Evolutionary conservation across 2,797 vertebrate genomes (phyloP).

Genomic region (Loriculus beryllinus): DNA sequence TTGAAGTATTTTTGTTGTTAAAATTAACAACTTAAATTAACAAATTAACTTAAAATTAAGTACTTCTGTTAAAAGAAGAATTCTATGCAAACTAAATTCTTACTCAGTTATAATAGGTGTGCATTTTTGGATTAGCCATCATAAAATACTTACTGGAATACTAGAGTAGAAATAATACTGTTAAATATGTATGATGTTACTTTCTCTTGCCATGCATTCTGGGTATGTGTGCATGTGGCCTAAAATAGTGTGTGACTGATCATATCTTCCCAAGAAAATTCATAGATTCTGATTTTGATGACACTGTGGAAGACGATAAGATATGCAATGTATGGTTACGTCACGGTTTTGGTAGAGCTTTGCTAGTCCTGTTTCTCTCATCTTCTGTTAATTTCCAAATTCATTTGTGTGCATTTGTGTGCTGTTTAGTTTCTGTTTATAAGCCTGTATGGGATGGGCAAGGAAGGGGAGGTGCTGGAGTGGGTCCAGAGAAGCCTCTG

Average conservation of each 20-base stretch:
- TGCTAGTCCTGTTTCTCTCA: not conserved
- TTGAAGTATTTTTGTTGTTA: not conserved
- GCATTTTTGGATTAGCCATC: not conserved
- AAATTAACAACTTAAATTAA: not conserved
- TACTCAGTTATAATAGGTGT: not conserved
- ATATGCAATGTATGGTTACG: accelerated
- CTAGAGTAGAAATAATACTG: not conserved
- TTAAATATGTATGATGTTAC: not conserved
- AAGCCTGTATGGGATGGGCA: not conserved
- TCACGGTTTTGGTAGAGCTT: not conserved
- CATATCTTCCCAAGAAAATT: not conserved
- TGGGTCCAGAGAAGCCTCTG: not conserved
- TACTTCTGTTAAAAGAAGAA: not conserved
- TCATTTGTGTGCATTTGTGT: not conserved
- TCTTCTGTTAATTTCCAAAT: not conserved
- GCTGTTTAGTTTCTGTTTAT: not conserved
- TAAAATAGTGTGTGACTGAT: not conserved
- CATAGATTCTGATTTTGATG: not conserved
- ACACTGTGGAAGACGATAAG: not conserved
- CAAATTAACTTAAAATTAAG: no score
- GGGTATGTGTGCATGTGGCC: not conserved
- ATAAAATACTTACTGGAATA: not conserved
- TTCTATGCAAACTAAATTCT: not conserved
- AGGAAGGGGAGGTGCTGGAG: not conserved
- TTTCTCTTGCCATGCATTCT: not conserved